Base-by-base conservation (phyloP, 2,113 vertebrate species). In the Gopherus evgoodei region DNA sequence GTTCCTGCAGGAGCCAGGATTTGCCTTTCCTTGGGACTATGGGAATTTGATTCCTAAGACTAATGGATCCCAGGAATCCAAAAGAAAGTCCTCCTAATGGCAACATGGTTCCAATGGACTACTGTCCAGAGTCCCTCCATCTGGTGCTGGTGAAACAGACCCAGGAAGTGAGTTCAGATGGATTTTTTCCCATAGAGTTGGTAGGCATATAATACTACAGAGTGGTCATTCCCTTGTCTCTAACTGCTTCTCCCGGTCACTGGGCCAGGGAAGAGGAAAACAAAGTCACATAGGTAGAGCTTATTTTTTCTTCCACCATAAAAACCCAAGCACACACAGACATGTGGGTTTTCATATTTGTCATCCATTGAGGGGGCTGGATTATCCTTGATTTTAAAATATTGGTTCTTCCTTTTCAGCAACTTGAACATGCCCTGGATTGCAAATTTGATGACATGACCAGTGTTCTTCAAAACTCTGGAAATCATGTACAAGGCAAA, bases 141-240 rank as follows among this genome's bases (percentile, higher is more conserved):
- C 31, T 29, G 17, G 2, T 81, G 17, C 19, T 7, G 29, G 65
- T 22, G 53, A 50, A 76, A 82, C 79, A 35, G 25, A 24, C 31
- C 35, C 56, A 57, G 35, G 35, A 19, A 69, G 35, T n/a, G 14
- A 69, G 35, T 69, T 69, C 65, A 69, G 17, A 17, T 69, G 17
- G 16, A 69, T 69, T 65, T 31, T 29, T 31, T 9, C 35, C 35
- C 65, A 50, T 6, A 7, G 56, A 52, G 6, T 42, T 89, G 2
- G n/a, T 78, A 29, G 83, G 81, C 21, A 4, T 42, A 0, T 27
- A 50, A 47, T 6, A 13, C 83, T 1, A 0, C 6, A 6, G 5
- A 12, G 31, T 24, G 19, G 1, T n/a, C 76, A 12, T 11, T 72
- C 4, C 8, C 85, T 79, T 87, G 21, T 83, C 27, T 90, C 80